These are phyloP conservation scores for Oxyura jamaicensis DNA, from an alignment of 2,113 vertebrate genomes.

Conservation along the genomic window DNA sequence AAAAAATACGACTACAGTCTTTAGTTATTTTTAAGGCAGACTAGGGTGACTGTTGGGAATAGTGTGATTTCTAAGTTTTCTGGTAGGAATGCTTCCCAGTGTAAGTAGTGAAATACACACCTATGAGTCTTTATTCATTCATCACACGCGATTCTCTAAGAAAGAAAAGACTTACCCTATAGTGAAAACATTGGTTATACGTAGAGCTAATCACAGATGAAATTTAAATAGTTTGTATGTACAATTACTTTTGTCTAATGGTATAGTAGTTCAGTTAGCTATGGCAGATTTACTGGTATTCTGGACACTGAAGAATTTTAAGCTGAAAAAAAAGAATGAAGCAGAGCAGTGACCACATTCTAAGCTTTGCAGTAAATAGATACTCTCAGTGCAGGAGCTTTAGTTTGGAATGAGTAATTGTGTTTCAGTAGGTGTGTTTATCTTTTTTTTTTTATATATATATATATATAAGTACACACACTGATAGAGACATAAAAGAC, in stretches of 20 bases:
- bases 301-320: slow-evolving; percentile 36
- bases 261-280: background rate
- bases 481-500: background rate
- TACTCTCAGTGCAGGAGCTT: background rate
- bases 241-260: slow-evolving; percentile 71
- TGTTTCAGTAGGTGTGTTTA: background rate
- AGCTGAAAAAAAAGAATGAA: background rate
- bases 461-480: too few species aligned
- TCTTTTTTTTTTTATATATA: background rate
- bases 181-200: slow-evolving; percentile 57
- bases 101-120: slow-evolving; percentile 49
- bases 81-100: slow-evolving; percentile 53
- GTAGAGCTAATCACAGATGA: slow-evolving; percentile 62
- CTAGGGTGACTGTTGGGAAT: slow-evolving; percentile 59
- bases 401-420: background rate
- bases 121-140: slow-evolving; percentile 78
- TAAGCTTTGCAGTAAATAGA: background rate
- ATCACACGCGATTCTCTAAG: slow-evolving; percentile 72
- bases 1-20: slow-evolving; percentile 43
- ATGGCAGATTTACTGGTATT: slow-evolving; percentile 49
- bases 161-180: slow-evolving; percentile 68
- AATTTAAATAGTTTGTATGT: slow-evolving; percentile 76
- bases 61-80: slow-evolving; percentile 71
- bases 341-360: background rate
- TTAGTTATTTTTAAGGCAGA: slow-evolving; percentile 76